Base-by-base conservation (phyloP, 1,140 invertebrate species). In the Parapsyche elsis region DNA sequence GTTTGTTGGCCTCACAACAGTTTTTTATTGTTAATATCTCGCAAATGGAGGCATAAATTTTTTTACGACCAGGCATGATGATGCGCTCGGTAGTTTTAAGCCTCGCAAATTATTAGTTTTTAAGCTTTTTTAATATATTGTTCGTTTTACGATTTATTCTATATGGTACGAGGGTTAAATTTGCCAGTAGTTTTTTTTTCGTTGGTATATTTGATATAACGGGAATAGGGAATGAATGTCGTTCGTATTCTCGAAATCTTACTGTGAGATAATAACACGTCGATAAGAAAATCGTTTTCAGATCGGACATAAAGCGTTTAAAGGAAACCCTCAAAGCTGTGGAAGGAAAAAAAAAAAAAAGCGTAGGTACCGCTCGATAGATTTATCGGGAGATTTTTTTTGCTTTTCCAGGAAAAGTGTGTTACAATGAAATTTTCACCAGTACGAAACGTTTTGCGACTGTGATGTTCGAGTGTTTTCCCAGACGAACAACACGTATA, bases 241-340 rank as follows among this genome's bases (percentile, higher is more conserved):
- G 30, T 38, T 38, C 30, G 30, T 38, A 38, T 45, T 30, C n/a
- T 74, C 71, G 46, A 4, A 24, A 14, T 38, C 74, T 46, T 76
- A 76, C 44, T 46, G 74, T 10, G 57, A 77, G 75, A 77, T 77
- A 77, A 77, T 77, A 77, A 77, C 75, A 38, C 26, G n/a, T 26
- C 75, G 75, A 77, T 77, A 77, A 77, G 75, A 77, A 77, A 77
- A 77, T 64, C 45, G 75, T 30, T 77, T 77, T 77, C n/a, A 30
- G 75, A 77, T 77, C 75, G 75, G 46, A 77, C 75, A 26, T 77
- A 77, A 77, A 77, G 46, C 75, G 57, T 77, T 77, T 77, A 77
- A 77, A 77, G 57, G 49, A 64, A 77, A 45, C 75, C 23, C 24
- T 38, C 59, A 67, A 67, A 53, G 49, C 49, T 14, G 16, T 14